These are phyloP conservation scores for Vesta saturnalis DNA, from an alignment of 2,888 invertebrate species.

Conservation along the genomic window DNA sequence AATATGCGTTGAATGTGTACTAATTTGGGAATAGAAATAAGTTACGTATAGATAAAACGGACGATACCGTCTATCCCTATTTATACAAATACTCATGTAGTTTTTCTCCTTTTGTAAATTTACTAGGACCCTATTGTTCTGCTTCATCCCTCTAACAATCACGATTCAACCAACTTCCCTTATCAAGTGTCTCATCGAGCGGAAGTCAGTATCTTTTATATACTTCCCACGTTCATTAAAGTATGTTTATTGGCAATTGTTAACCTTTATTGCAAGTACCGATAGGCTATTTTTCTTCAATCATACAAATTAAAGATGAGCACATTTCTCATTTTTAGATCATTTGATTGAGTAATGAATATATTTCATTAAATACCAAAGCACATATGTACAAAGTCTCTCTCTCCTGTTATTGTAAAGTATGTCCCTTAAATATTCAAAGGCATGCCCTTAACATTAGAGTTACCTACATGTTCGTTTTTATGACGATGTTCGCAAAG, in stretches of 20 bases:
- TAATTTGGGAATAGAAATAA: slow-evolving; percentile 11
- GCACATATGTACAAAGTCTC: too few relatives aligned
- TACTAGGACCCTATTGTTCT: slow-evolving; percentile 25
- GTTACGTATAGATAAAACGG: neutral
- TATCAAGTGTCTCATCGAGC: slow-evolving; percentile 48
- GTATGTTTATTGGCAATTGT: slow-evolving; percentile 43
- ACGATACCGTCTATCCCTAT: slow-evolving; percentile 11
- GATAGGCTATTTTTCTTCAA: neutral
- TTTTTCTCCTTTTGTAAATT: slow-evolving; percentile 23
- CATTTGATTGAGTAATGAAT: too few relatives aligned
- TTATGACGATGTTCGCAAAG: too few relatives aligned
- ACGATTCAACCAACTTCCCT: slow-evolving; percentile 40
- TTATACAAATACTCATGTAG: slow-evolving; percentile 19
- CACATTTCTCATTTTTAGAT: too few relatives aligned
- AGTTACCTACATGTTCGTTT: too few relatives aligned
- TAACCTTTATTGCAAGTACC: slow-evolving; percentile 5
- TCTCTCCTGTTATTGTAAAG: too few relatives aligned
- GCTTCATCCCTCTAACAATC: slow-evolving; percentile 33
- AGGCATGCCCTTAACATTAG: too few relatives aligned
- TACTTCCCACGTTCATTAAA: slow-evolving; percentile 58
- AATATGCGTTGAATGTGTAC: neutral
- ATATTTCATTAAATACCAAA: too few relatives aligned
- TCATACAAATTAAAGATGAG: too few relatives aligned
- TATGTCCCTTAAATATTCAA: too few relatives aligned
- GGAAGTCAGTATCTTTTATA: slow-evolving; percentile 58